Percentiles rank a stretch among this genome's conserved stretches.
phyloP scores from a whole-genome alignment of 2,888 invertebrate species.

The Aromia moschata region DNA sequence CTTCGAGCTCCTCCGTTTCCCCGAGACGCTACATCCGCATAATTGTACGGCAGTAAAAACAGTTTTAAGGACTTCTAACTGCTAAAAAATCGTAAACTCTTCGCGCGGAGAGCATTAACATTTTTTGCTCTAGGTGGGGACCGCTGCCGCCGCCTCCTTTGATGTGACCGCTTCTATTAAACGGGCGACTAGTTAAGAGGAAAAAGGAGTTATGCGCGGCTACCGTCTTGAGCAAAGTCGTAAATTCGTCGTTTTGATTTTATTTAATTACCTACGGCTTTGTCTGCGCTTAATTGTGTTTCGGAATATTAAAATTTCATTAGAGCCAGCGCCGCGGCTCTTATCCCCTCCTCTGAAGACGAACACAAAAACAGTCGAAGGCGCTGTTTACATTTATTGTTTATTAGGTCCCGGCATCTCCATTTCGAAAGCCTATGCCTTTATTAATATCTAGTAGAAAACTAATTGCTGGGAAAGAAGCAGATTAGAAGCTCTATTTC shows the following conservation, averaged over 20 bases:
- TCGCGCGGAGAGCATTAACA: constrained; percentile 1
- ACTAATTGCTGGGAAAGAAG: too few relatives aligned
- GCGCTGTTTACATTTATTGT: too few relatives aligned
- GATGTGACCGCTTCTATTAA: constrained; percentile 14
- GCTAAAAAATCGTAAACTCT: constrained; percentile 6
- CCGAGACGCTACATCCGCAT: neutral
- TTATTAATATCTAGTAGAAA: too few relatives aligned
- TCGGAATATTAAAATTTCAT: neutral
- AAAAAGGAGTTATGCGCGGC: constrained; percentile 17
- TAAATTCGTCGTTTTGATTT: constrained; percentile 18
- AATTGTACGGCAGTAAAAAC: constrained; percentile 7
- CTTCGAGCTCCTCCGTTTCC: neutral
- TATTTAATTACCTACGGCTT: constrained; percentile 11
- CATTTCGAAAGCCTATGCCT: too few relatives aligned
- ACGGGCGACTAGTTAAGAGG: constrained; percentile 5
- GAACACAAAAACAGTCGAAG: too few relatives aligned
- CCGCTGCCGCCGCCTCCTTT: neutral
- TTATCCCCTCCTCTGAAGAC: too few relatives aligned
- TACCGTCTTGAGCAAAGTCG: constrained; percentile 25
- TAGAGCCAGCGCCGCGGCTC: neutral
- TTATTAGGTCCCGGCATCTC: too few relatives aligned
- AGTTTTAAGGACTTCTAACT: constrained; percentile 4
- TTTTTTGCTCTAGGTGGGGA: constrained; percentile 1
- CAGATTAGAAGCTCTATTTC: too few relatives aligned
- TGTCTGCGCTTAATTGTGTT: constrained; percentile 5